Evolutionary conservation across 2,113 vertebrate species (phyloP).

Genomic region (Nothocercus nigrocapillus): DNA sequence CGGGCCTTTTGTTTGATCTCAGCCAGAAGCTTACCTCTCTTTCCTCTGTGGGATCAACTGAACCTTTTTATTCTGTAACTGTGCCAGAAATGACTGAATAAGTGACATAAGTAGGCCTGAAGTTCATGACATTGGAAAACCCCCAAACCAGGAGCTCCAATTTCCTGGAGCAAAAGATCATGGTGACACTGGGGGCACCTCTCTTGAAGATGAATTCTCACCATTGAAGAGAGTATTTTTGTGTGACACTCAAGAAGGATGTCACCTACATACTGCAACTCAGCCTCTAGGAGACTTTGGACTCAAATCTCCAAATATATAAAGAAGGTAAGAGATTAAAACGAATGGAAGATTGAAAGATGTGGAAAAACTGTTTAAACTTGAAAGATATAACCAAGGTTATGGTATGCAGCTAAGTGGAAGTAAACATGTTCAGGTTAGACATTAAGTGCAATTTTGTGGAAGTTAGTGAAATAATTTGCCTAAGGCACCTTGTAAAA

Average conservation of each 20-base stretch:
- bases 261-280: background rate
- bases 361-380: background rate
- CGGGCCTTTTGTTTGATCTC: background rate
- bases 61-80: background rate
- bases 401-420: background rate
- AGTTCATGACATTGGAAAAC: slow-evolving; percentile 5
- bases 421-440: background rate
- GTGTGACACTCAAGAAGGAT: background rate
- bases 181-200: background rate
- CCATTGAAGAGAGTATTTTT: background rate
- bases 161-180: slow-evolving; percentile 43
- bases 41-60: background rate
- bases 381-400: background rate
- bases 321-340: background rate
- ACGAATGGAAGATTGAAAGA: background rate
- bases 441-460: background rate
- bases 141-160: background rate
- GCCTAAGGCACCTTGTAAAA: background rate
- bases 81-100: slow-evolving; percentile 41
- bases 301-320: background rate
- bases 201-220: background rate
- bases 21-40: background rate
- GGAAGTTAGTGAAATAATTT: background rate
- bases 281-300: background rate
- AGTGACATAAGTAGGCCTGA: slow-evolving; percentile 52